phyloP scores from a whole-genome alignment of 2,797 vertebrate species.

The Notolabrus celidotus region DNA sequence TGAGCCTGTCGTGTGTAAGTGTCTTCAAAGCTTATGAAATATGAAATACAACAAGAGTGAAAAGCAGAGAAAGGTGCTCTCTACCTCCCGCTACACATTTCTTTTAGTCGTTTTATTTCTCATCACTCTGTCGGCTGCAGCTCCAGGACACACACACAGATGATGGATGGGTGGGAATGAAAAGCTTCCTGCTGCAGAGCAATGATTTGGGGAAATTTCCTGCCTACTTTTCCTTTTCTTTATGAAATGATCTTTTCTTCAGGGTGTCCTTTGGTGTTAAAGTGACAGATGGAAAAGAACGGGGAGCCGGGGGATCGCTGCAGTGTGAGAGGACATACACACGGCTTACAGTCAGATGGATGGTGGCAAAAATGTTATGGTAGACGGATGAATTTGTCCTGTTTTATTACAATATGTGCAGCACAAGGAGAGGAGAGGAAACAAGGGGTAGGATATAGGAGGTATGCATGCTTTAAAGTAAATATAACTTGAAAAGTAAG shows the following conservation, averaged over 20 bases:
- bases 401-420: not conserved
- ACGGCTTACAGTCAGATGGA: not conserved
- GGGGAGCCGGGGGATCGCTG: not conserved
- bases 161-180: slow-evolving; percentile 4
- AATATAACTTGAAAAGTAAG: not conserved
- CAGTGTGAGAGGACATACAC: not conserved
- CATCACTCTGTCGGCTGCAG: not conserved
- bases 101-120: not conserved
- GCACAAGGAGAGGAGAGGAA: not conserved
- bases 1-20: too few relatives aligned
- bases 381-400: slow-evolving; percentile 9
- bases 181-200: not conserved
- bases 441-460: not conserved
- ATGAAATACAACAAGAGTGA: not conserved
- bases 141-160: not conserved
- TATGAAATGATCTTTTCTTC: not conserved
- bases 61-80: not conserved
- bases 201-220: not conserved
- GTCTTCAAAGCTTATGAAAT: not conserved
- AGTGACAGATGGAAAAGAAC: not conserved
- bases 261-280: not conserved
- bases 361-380: not conserved
- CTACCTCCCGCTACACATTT: not conserved
- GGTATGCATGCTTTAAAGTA: not conserved
- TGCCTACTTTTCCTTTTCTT: not conserved